Base-by-base conservation (phyloP, 30 jellyfish, hydroid and myxozoan species). In the Chironex yamaguchii region DNA sequence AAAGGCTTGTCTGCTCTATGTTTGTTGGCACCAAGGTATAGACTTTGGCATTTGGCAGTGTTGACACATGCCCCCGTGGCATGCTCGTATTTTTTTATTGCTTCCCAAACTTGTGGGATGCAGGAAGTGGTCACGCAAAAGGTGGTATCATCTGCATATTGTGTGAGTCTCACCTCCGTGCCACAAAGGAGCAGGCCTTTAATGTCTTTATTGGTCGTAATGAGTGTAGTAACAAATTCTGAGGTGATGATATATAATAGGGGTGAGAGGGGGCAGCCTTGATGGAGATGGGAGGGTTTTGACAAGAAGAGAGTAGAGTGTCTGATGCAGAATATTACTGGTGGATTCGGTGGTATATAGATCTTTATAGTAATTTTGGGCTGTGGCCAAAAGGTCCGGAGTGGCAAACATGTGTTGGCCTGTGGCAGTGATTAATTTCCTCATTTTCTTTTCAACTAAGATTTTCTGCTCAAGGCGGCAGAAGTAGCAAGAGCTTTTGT, bases 201-300 rank as follows among this genome's bases (percentile, higher is more conserved):
- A 36, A 33, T 67, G n/a, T 36, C 4, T n/a, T n/a, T n/a, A n/a
- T n/a, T n/a, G n/a, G n/a, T n/a, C 27, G 67, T 0, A 22, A 69
- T 36, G 54, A 33, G 34, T 26, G 26, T 36, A 2, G 82, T 78
- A 31, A 76, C 32, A 2, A 52, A 21, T 21, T 76, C 88, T 4
- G 88, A 76, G 4, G 58, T 27, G 24, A 52, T 42, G 1, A 52
- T 62, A 30, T 49, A 51, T 13, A 76, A 42, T 20, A 76, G 62
- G 36, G 88, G 71, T 4, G 88, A 76, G n/a, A 49, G 62, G 31
- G 88, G 87, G 79, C 76, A 74, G 9, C 87, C 87, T 49, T 74
- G 87, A 12, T 75, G 36, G 49, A 74, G 75, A 14, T 75, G 75
- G 17, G 75, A 23, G 3, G 20, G 26, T 26, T 34, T 1, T 2